A percentile compares a stretch with the other conserved stretches of the same genome.
Conservation (phyloP, 2,113 vertebrate species). For the Lutjanus erythropterus region DNA sequence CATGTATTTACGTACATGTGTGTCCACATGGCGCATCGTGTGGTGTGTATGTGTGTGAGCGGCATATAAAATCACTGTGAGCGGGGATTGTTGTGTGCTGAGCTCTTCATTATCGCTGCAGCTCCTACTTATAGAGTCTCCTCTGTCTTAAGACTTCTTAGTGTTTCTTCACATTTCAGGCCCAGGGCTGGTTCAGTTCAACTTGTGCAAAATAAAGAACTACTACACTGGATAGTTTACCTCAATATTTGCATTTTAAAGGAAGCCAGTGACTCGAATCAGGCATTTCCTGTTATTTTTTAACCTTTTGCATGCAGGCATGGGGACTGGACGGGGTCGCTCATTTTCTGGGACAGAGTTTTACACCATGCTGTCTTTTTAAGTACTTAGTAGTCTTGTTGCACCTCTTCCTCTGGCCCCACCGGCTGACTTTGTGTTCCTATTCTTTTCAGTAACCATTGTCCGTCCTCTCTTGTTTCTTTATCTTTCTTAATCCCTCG, state of each 20-base stretch:
- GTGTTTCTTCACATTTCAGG: neutral
- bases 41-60: neutral
- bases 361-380: neutral
- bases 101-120: slow-evolving; percentile 28
- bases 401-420: slow-evolving; percentile 13
- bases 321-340: neutral
- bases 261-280: too few relatives aligned
- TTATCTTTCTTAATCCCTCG: slow-evolving; percentile 3
- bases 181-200: neutral
- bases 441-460: slow-evolving; percentile 37
- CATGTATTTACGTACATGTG: slow-evolving; percentile 32
- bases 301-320: too few relatives aligned
- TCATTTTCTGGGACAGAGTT: neutral
- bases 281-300: too few relatives aligned
- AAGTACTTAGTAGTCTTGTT: slow-evolving; percentile 29
- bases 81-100: slow-evolving; percentile 31
- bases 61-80: neutral
- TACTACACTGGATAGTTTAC: neutral
- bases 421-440: neutral
- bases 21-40: neutral
- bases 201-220: neutral
- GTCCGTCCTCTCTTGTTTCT: slow-evolving; percentile 3
- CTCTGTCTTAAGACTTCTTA: slow-evolving; percentile 32
- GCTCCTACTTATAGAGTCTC: slow-evolving; percentile 16
- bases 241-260: neutral